phyloP scores from a whole-genome alignment of 2,797 vertebrate genomes.

The Clarias laeviceps region DNA sequence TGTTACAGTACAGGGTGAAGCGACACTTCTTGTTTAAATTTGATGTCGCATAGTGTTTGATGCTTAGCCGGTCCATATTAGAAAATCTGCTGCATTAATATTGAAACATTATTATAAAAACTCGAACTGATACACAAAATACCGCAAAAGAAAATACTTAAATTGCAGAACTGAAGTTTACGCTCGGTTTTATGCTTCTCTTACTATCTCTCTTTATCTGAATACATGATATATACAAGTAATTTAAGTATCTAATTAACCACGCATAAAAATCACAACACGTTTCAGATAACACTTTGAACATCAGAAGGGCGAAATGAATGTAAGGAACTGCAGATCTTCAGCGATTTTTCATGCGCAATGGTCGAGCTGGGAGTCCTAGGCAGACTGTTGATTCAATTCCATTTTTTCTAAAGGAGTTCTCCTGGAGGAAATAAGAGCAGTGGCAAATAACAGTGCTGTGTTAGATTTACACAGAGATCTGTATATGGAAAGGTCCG shows the following conservation, averaged over 20 bases:
- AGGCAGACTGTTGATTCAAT: no score
- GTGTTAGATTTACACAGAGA: not conserved
- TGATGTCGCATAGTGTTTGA: not conserved
- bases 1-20: not conserved
- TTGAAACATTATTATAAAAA: no score
- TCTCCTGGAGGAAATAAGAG: not conserved
- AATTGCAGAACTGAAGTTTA: not conserved
- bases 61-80: not conserved
- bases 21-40: not conserved
- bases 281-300: not conserved
- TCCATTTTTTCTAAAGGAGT: not conserved
- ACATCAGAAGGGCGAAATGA: not conserved
- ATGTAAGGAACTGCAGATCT: not conserved
- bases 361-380: no score
- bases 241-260: not conserved
- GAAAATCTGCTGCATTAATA: not conserved
- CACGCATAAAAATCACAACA: not conserved
- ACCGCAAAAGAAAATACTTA: not conserved
- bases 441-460: not conserved
- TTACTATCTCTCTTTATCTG: not conserved
- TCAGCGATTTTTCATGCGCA: not conserved
- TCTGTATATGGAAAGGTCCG: not conserved
- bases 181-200: not conserved
- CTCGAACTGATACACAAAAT: not conserved
- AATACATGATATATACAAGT: not conserved